Base-by-base conservation (phyloP, 2,113 vertebrate genomes). In the Castor canadensis region DNA sequence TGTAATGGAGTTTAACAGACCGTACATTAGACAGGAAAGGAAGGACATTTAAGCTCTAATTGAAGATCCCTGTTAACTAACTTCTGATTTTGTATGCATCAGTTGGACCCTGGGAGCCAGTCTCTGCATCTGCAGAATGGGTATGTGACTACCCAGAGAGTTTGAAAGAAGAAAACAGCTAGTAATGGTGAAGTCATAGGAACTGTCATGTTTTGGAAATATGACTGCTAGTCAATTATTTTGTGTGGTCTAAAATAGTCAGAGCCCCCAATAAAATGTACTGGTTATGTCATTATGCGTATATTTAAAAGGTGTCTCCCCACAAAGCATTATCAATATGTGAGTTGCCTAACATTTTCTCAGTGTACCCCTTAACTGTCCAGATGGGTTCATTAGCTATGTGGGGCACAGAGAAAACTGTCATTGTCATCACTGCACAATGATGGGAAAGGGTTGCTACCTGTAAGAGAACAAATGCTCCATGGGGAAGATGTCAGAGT, bases 51-150 rank as follows among this genome's bases (percentile, higher is more conserved):
- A 52, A 32, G 9, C 60, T 71, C 38, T 87, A 83, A 93, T 62
- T 67, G 47, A 71, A 47, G 8, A 86, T 72, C 16, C 20, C 6
- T 83, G 73, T 47, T 64, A 69, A 95, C 15, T 47, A 38, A 32
- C 89, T 93, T 76, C 80, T 91, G 47, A 93, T 83, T 93, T 80
- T 93, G 35, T 56, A 62, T 4, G 10, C 58, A 75, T 56, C 26
- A 81, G 49, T 87, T 92, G 92, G 45, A 10, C 3, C 20, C 47
- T 24, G 16, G 49, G 52, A 87, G 10, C 28, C 40, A 15, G 38
- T 54, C 30, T 79, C 35, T 89, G 60, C 15, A 64, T 45, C 15
- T 94, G 22, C n/a, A 72, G 85, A 96, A 43, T 79, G 35, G 64
- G 40, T 67, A 8, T 64, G 24, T 89, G 38, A 13, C 17, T 60